These are phyloP conservation scores for Vireo altiloquus DNA, from an alignment of 2,113 vertebrate genomes.

Conservation along the genomic window DNA sequence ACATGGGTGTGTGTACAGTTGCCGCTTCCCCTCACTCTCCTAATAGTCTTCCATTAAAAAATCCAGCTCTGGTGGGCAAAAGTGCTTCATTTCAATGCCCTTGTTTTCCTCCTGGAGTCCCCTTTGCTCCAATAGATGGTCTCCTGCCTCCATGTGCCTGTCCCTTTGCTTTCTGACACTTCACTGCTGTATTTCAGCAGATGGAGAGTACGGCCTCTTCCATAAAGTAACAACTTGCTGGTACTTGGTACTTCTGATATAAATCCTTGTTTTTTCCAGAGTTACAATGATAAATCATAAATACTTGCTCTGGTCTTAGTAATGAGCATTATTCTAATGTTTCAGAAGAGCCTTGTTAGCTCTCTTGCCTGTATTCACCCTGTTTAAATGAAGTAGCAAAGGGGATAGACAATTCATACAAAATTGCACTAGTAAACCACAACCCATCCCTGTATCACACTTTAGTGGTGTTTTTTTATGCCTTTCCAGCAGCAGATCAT, in stretches of 20 bases:
- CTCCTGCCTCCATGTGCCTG: not conserved
- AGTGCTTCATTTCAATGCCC: not conserved
- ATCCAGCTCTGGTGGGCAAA: not conserved
- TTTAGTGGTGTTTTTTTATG: not conserved
- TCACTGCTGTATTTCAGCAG: not conserved
- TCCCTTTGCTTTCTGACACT: constrained; percentile 11
- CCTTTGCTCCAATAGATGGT: not conserved
- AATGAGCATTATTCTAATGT: not conserved
- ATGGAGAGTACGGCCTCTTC: not conserved
- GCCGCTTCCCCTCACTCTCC: not conserved
- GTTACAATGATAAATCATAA: not conserved
- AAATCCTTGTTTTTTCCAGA: not conserved
- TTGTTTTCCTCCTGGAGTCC: not conserved
- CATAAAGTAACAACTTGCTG: not conserved
- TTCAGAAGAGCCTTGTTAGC: not conserved
- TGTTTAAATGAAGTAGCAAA: not conserved
- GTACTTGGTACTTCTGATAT: not conserved
- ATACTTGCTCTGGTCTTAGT: not conserved
- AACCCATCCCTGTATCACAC: not conserved
- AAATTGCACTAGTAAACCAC: not conserved
- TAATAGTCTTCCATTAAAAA: not conserved
- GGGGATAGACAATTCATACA: not conserved
- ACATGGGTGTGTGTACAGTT: accelerated
- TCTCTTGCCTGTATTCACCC: not conserved
- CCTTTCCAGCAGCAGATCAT: not conserved